Percentiles rank a stretch among this genome's conserved stretches.
Conservation (phyloP, 2,797 vertebrate genomes). For the Poeciliopsis paucimaculata region DNA sequence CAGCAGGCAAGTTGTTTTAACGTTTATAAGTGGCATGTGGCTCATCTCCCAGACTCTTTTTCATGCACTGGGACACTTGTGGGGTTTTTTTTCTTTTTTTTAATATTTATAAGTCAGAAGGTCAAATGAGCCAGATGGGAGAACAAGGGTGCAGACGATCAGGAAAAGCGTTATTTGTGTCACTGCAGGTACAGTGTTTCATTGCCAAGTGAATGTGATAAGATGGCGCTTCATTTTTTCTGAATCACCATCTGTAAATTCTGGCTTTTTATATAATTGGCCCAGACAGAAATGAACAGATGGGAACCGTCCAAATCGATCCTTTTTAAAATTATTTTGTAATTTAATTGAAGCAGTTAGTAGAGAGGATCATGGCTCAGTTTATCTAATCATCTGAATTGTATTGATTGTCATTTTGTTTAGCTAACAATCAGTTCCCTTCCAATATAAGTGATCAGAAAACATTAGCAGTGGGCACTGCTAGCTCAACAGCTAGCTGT, state of each 20-base stretch:
- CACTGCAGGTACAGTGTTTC: conserved; percentile 5
- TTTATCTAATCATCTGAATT: neutral
- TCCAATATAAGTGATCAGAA: neutral
- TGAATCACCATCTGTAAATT: conserved; percentile 17
- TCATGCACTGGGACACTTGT: conserved; percentile 48
- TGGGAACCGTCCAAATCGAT: neutral
- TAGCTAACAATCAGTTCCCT: neutral
- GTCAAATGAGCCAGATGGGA: conserved; percentile 58
- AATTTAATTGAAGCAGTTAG: neutral
- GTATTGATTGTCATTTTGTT: neutral
- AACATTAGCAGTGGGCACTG: no score
- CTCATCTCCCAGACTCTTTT: conserved; percentile 55
- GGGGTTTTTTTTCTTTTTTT: conserved; percentile 41
- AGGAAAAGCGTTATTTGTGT: conserved; percentile 31
- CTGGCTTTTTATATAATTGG: neutral
- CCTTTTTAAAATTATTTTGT: neutral
- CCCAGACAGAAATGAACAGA: conserved; percentile 4
- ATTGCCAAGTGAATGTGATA: conserved; percentile 8
- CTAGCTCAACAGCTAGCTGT: no score
- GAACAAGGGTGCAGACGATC: conserved; percentile 25
- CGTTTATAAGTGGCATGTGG: conserved; percentile 65
- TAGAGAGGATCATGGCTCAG: neutral
- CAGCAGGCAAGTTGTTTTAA: conserved; percentile 61
- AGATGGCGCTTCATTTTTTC: conserved; percentile 13
- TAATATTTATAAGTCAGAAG: conserved; percentile 42